These are phyloP conservation scores for Umimayanthus kanabou DNA, from an alignment of 92 coral and sea anemone species.

Conservation along the genomic window DNA sequence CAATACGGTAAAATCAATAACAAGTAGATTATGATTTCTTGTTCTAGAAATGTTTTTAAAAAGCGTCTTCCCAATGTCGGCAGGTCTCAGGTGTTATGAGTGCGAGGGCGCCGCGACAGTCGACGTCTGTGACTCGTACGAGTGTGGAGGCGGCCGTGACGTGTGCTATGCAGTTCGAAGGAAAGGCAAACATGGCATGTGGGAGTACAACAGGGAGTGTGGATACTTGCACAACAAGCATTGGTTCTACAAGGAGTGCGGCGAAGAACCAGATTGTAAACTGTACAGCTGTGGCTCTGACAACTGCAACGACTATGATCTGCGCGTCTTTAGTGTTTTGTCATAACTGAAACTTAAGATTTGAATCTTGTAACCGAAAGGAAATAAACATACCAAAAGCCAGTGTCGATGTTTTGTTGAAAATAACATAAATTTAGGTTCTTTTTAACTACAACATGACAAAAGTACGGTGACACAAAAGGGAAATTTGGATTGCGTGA, in stretches of 20 bases:
- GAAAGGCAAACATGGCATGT: background rate
- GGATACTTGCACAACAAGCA: background rate
- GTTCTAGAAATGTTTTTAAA: too few relatives aligned
- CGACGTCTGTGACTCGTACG: background rate
- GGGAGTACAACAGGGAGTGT: background rate
- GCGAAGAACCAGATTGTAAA: background rate
- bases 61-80: too few relatives aligned
- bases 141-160: background rate
- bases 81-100: background rate
- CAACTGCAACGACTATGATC: background rate
- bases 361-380: background rate
- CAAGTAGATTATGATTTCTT: background rate
- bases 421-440: too few relatives aligned
- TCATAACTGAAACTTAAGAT: background rate
- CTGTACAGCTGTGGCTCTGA: background rate
- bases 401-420: too few relatives aligned
- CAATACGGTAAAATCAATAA: too few relatives aligned
- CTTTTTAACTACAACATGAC: too few relatives aligned
- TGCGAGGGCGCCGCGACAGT: background rate
- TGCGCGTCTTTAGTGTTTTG: background rate
- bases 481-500: too few relatives aligned
- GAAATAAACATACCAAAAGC: too few relatives aligned
- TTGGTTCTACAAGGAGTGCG: background rate
- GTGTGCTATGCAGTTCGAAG: background rate
- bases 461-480: too few relatives aligned